Base-by-base conservation (phyloP, 2,113 vertebrate genomes). In the Ptychochromis oligacanthus region DNA sequence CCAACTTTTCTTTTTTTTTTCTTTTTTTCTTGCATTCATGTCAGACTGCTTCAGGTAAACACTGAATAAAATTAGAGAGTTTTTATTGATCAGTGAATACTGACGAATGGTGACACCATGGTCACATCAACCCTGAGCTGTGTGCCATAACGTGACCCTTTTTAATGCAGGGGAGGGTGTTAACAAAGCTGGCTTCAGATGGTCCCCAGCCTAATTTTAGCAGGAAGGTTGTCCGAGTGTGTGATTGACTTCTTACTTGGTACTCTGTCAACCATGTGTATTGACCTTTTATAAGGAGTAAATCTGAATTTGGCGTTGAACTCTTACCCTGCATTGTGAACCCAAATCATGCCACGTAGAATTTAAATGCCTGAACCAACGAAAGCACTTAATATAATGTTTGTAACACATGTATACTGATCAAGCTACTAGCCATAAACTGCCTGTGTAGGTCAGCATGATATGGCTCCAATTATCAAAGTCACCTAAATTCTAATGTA, bases 41-140 rank as follows among this genome's bases (percentile, higher is more conserved):
- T 95, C 90, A 91, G 92, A 92, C 91, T 93, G 92, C 90, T 93
- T 95, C 92, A 93, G 88, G 86, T 93, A 77, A 94, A 95, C 94
- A 93, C 91, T 94, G 94, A 93, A 94, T 90, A 61, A 92, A 92
- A 90, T 83, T 77, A 76, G 82, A 81, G 77, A 60, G 56, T 83
- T 87, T 80, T 89, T 89, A 83, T 83, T 80, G 57, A 84, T 88
- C 49, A 82, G 79, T 89, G 59, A 90, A 85, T 79, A 76, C 77
- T 82, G 82, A 87, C 81, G 81, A 90, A 87, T 60, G 76, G 28
- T 75, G 85, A 89, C 8, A 80, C 88, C 81, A 52, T 85, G 72
- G 88, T 81, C 72, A 78, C 89, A 72, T 83, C 70, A 77, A 54
- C 81, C 84, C 87, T 64, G 84, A 92, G 85, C 85, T 89, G 84